Conservation (phyloP, 2,888 invertebrate species). For the Scaeva pyrastri region DNA sequence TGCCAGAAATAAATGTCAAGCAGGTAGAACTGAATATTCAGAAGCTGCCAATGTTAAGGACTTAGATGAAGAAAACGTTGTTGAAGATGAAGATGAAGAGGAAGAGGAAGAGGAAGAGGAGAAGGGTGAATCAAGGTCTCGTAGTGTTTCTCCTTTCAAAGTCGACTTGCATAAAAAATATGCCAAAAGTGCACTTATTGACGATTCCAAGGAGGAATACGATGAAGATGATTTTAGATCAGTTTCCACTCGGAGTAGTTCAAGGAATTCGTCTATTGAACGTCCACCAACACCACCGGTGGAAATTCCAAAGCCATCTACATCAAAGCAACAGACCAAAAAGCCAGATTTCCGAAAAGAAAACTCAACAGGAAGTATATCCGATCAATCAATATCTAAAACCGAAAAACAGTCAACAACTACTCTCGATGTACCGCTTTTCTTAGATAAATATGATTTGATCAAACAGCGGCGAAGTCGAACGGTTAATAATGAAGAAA, state of each 20-base stretch:
- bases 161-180: slow-evolving; percentile 84
- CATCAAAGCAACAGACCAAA: slow-evolving; percentile 66
- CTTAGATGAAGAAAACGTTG: slow-evolving; percentile 33
- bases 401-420: slow-evolving; percentile 43
- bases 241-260: slow-evolving; percentile 79
- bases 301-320: slow-evolving; percentile 60
- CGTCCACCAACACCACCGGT: slow-evolving; percentile 41
- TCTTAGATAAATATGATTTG: slow-evolving; percentile 86
- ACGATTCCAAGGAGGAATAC: slow-evolving; percentile 79
- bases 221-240: slow-evolving; percentile 81
- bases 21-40: background rate
- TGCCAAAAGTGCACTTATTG: slow-evolving; percentile 83
- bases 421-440: slow-evolving; percentile 81
- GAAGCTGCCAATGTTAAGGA: slow-evolving; percentile 33
- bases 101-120: slow-evolving; percentile 78
- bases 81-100: slow-evolving; percentile 77
- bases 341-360: slow-evolving; percentile 66
- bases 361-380: slow-evolving; percentile 51
- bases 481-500: slow-evolving; percentile 83
- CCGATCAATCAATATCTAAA: slow-evolving; percentile 50
- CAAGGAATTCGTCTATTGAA: slow-evolving; percentile 70
- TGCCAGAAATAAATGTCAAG: slow-evolving; percentile 44
- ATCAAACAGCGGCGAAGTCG: slow-evolving; percentile 87
- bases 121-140: slow-evolving; percentile 79
- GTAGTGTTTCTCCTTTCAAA: slow-evolving; percentile 83